phyloP scores from a whole-genome alignment of 2,113 vertebrate species.

The Brienomyrus longianalis region DNA sequence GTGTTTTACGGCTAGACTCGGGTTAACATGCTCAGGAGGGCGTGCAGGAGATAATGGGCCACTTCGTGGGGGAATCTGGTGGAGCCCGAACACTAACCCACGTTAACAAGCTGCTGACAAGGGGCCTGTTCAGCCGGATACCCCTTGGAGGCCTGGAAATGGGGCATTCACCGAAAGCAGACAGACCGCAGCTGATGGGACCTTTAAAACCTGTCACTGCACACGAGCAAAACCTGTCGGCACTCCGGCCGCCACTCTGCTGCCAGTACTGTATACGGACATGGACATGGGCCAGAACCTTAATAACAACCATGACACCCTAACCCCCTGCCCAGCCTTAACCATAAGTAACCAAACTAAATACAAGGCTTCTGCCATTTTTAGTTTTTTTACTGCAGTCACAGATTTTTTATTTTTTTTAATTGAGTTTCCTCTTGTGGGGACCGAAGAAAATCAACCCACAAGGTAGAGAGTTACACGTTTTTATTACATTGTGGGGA shows the following conservation, averaged over 20 bases:
- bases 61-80: slow-evolving; percentile 16
- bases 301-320: background rate
- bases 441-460: too few relatives aligned
- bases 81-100: slow-evolving; percentile 9
- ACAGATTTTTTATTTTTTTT: background rate
- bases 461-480: too few relatives aligned
- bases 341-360: background rate
- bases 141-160: background rate
- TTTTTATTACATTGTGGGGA: too few relatives aligned
- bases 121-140: background rate
- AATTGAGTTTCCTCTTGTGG: too few relatives aligned
- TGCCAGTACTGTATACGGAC: background rate
- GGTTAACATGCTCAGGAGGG: slow-evolving; percentile 1
- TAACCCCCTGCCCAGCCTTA: background rate
- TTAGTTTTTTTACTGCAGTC: background rate
- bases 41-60: slow-evolving; percentile 26
- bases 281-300: background rate
- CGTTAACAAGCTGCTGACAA: background rate
- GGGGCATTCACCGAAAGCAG: background rate
- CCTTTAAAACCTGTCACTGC: background rate
- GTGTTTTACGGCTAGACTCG: background rate
- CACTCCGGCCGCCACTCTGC: background rate
- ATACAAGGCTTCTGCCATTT: background rate
- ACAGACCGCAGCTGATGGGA: background rate
- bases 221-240: background rate